Evolutionary conservation across 2,113 vertebrate genomes (phyloP).

Genomic region (Scomber colias): DNA sequence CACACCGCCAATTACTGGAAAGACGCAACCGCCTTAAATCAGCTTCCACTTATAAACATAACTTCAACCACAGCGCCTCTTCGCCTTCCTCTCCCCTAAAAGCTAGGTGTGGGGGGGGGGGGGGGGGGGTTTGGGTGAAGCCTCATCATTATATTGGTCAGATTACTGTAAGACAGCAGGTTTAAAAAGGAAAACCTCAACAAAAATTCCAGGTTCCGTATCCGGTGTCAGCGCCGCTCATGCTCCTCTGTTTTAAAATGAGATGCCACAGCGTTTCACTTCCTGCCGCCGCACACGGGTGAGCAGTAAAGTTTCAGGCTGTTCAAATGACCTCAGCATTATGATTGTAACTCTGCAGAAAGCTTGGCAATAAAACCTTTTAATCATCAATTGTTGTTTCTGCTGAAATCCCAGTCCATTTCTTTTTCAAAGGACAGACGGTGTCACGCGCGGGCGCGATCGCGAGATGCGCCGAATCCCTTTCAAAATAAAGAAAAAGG

Average conservation of each 20-base stretch:
- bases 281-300: constrained; percentile 50
- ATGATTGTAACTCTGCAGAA: constrained; percentile 72
- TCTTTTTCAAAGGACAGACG: constrained; percentile 73
- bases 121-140: too few relatives aligned
- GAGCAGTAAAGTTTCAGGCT: constrained; percentile 70
- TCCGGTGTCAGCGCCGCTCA: constrained; percentile 63
- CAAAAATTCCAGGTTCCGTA: constrained; percentile 63
- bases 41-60: constrained; percentile 77
- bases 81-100: too few relatives aligned
- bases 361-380: constrained; percentile 74
- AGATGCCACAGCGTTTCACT: constrained; percentile 71
- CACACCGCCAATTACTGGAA: constrained; percentile 79
- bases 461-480: neutral
- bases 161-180: constrained; percentile 70
- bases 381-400: constrained; percentile 82
- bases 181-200: constrained; percentile 70
- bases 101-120: too few relatives aligned
- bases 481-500: constrained; percentile 65
- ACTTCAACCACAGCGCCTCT: constrained; percentile 57
- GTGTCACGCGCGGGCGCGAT: constrained; percentile 44
- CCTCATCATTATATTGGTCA: constrained; percentile 42
- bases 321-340: constrained; percentile 78
- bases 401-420: constrained; percentile 74
- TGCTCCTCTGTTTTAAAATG: constrained; percentile 60
- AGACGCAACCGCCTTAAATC: constrained; percentile 79